Evolutionary conservation across 2,113 vertebrate genomes (phyloP).

Genomic region (Ranitomeya variabilis): DNA sequence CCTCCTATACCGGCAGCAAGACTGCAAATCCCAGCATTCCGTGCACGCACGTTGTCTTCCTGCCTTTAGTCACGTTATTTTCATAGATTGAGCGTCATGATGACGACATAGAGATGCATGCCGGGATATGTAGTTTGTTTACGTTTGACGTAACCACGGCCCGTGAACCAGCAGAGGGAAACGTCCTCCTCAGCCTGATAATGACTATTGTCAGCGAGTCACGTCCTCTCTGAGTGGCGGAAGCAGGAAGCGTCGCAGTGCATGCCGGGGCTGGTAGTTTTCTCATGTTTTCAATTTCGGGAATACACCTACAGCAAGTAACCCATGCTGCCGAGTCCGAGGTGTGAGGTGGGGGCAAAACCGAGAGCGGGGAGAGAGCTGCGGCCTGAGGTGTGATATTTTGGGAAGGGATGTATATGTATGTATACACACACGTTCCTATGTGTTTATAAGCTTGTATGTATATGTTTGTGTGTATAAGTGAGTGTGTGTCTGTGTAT

Average conservation of each 20-base stretch:
- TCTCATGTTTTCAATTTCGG: background rate
- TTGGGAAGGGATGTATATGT: too few species aligned
- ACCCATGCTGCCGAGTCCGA: background rate
- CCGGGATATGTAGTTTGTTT: conserved; percentile 31
- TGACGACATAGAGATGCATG: background rate
- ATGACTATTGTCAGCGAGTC: background rate
- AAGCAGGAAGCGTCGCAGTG: background rate
- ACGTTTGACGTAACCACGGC: too few species aligned
- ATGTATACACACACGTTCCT: too few species aligned
- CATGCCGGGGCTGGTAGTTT: conserved; percentile 41
- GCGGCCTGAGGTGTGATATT: too few species aligned
- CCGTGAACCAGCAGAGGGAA: background rate
- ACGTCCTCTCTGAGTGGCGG: background rate
- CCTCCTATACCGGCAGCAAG: background rate
- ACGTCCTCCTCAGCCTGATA: background rate
- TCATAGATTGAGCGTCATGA: background rate
- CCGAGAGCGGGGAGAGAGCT: too few species aligned
- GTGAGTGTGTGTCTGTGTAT: too few species aligned
- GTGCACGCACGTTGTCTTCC: background rate
- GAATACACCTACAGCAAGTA: background rate
- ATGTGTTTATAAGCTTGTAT: too few species aligned
- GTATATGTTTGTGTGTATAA: too few species aligned
- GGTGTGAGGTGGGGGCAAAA: background rate
- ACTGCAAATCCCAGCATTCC: conserved; percentile 34
- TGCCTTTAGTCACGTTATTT: background rate